A percentile compares a stretch with the other conserved stretches of the same genome.
Conservation (phyloP, 2,797 vertebrate genomes). For the Oceanodroma leucorhoa region DNA sequence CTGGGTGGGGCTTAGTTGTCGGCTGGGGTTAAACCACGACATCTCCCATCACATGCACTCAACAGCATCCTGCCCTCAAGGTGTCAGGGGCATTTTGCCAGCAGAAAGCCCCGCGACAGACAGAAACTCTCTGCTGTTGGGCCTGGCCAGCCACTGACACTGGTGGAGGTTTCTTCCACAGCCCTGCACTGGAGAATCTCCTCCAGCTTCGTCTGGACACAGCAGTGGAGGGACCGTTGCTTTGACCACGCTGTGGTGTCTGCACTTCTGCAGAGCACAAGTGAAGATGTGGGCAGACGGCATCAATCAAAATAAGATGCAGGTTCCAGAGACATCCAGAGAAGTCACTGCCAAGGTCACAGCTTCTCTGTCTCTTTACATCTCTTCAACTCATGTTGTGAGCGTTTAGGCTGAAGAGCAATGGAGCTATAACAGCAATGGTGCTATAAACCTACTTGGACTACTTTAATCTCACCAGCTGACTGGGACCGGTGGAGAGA, state of each 20-base stretch:
- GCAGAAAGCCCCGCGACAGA: neutral
- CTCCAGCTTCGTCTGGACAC: neutral
- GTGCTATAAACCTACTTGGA: neutral
- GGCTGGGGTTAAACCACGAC: too few relatives aligned
- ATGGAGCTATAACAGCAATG: neutral
- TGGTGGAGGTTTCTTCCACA: neutral
- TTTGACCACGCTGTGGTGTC: neutral
- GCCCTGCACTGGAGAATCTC: neutral
- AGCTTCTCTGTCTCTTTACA: neutral
- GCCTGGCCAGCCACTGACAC: neutral
- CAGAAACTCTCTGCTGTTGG: neutral
- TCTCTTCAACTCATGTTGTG: neutral
- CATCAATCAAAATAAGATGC: rapidly evolving
- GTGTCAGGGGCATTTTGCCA: neutral
- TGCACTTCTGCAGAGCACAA: neutral
- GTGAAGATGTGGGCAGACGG: neutral
- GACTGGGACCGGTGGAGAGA: neutral
- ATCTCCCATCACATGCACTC: neutral
- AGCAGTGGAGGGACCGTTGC: neutral
- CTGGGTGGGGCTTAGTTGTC: too few relatives aligned
- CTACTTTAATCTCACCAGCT: neutral
- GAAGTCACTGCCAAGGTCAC: neutral
- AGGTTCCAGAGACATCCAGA: neutral
- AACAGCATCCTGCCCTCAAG: neutral
- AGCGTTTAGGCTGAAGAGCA: neutral